Evolutionary conservation across 37 sponge, comb jelly and placozoan species (phyloP).

Genomic region (Theonella swinhoei): DNA sequence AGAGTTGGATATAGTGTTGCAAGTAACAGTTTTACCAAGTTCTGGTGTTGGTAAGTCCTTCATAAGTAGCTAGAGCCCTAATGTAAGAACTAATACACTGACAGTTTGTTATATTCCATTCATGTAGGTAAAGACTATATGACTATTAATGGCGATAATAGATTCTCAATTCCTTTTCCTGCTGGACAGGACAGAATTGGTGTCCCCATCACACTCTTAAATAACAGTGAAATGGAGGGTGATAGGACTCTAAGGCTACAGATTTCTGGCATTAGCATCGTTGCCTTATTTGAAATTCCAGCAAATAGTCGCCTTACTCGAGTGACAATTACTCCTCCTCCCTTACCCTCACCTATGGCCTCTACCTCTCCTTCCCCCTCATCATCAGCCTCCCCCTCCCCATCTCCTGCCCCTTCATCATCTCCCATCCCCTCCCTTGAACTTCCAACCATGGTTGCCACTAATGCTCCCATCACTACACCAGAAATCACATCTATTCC

Average conservation of each 20-base stretch:
- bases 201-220: not conserved
- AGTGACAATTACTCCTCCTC: not conserved
- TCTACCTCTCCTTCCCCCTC: not conserved
- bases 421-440: too few species aligned
- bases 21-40: not conserved
- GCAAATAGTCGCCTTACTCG: not conserved
- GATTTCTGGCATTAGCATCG: not conserved
- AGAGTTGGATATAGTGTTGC: not conserved
- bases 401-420: not conserved
- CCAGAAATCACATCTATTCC: not conserved
- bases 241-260: not conserved
- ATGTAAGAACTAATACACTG: not conserved
- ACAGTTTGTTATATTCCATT: too few species aligned
- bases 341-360: not conserved
- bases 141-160: not conserved
- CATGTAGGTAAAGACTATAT: not conserved
- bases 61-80: not conserved
- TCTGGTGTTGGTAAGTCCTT: not conserved
- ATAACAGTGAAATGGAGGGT: not conserved
- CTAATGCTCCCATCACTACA: not conserved
- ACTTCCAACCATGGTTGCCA: too few species aligned
- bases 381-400: not conserved
- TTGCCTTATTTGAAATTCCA: too few species aligned
- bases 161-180: not conserved
- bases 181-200: not conserved